Conservation (phyloP, 2,113 vertebrate species). For the Datnioides undecimradiatus region DNA sequence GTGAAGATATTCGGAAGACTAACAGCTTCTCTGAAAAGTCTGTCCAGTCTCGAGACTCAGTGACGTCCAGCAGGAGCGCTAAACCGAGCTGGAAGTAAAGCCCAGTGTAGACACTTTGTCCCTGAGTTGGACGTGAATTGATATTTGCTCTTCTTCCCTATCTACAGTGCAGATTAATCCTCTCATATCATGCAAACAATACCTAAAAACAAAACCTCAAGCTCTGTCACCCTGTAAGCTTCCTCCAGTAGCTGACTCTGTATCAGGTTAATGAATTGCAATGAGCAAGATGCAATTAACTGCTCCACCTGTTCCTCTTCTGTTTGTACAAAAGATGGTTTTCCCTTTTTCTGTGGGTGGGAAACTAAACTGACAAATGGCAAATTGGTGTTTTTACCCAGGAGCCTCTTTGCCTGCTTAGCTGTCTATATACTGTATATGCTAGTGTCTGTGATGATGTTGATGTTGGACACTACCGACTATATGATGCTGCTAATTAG, state of each 20-base stretch:
- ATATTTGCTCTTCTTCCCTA: not conserved
- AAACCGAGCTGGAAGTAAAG: constrained; percentile 89
- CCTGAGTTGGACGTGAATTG: not conserved
- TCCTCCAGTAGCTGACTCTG: constrained; percentile 28
- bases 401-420: constrained; percentile 72
- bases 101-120: not conserved
- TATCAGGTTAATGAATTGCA: constrained; percentile 53
- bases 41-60: constrained; percentile 79
- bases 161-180: constrained; percentile 4
- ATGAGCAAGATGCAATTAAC: constrained; percentile 74
- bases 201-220: not conserved
- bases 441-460: constrained; percentile 51
- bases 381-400: constrained; percentile 43
- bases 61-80: constrained; percentile 77
- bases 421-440: constrained; percentile 44
- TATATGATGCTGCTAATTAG: constrained; percentile 75
- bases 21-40: constrained; percentile 84
- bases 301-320: constrained; percentile 10
- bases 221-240: constrained; percentile 19
- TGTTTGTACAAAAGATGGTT: constrained; percentile 18
- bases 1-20: constrained; percentile 77
- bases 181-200: constrained; percentile 55
- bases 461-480: constrained; percentile 46
- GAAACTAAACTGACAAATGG: constrained; percentile 67
- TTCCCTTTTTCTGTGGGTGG: constrained; percentile 4